A percentile compares a stretch with the other conserved stretches of the same genome.
phyloP scores from a whole-genome alignment of 2,797 vertebrate genomes.

The Sparidentex hasta region DNA sequence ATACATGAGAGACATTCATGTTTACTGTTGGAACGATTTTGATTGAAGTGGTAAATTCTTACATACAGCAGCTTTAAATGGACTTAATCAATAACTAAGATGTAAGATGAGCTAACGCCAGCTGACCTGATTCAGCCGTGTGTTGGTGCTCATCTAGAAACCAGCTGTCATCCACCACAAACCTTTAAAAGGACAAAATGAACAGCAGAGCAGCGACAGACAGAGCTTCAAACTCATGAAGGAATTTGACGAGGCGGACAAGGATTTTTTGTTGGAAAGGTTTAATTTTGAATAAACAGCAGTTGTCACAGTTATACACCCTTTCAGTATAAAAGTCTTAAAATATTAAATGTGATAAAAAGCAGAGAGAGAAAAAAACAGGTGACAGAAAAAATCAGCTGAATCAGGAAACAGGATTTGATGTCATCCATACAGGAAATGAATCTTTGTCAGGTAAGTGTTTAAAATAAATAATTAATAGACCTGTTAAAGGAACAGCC shows the following conservation, averaged over 20 bases:
- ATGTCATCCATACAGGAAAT: conserved; percentile 32
- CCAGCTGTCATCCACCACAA: too few species aligned
- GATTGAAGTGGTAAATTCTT: too few species aligned
- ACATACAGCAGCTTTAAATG: too few species aligned
- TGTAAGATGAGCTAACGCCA: too few species aligned
- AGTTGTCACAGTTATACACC: conserved; percentile 15
- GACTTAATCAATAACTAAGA: too few species aligned
- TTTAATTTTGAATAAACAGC: conserved; percentile 46
- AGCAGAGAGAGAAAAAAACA: not conserved
- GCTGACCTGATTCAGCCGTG: too few species aligned
- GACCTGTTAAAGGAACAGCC: not conserved
- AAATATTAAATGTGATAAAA: conserved; percentile 13
- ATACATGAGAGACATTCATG: too few species aligned
- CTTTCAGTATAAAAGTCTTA: conserved; percentile 53
- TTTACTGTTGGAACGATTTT: too few species aligned
- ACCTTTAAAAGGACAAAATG: too few species aligned
- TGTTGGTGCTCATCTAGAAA: too few species aligned
- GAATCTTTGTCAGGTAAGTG: conserved; percentile 50
- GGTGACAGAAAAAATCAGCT: conserved; percentile 43
- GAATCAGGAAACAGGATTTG: conserved; percentile 33
- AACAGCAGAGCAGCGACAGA: not conserved
- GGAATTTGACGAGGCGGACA: not conserved
- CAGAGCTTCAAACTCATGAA: not conserved
- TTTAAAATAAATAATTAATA: conserved; percentile 48
- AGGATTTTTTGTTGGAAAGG: conserved; percentile 3